Evolutionary conservation across 2,888 invertebrate species (phyloP).

Genomic region (Drosophila nigritarsus): DNA sequence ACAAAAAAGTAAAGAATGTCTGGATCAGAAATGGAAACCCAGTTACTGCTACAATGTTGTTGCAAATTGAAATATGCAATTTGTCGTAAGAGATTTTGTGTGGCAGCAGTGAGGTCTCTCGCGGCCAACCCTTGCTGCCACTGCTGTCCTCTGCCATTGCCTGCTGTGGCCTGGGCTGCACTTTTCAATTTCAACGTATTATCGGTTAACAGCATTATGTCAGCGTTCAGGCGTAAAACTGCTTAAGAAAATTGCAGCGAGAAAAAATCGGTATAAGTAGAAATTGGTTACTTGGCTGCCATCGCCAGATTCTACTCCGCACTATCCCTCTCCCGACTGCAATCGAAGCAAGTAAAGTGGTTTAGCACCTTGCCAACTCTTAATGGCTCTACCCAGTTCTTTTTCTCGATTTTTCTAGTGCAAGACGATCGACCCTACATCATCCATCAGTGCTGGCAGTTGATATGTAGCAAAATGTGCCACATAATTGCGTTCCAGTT

Average conservation of each 20-base stretch:
- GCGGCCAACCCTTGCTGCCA: slow-evolving; percentile 12
- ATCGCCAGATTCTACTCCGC: slow-evolving; percentile 6
- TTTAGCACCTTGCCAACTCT: slow-evolving; percentile 62
- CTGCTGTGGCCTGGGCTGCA: slow-evolving; percentile 19
- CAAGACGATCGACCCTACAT: slow-evolving; percentile 11
- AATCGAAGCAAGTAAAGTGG: slow-evolving; percentile 49
- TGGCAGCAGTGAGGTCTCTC: slow-evolving; percentile 49
- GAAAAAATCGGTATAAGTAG: slow-evolving; percentile 29
- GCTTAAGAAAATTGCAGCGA: slow-evolving; percentile 81
- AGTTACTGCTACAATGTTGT: slow-evolving; percentile 62
- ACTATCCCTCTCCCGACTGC: slow-evolving; percentile 1
- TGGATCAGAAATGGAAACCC: slow-evolving; percentile 54
- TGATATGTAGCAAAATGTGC: slow-evolving; percentile 61
- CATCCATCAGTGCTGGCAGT: slow-evolving; percentile 53
- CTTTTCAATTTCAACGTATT: slow-evolving; percentile 78
- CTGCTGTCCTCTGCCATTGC: slow-evolving; percentile 2
- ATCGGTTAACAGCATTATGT: slow-evolving; percentile 82
- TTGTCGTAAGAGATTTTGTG: slow-evolving; percentile 80
- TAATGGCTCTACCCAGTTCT: slow-evolving; percentile 55
- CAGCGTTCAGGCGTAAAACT: slow-evolving; percentile 83
- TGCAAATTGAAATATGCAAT: slow-evolving; percentile 81
- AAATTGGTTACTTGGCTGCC: slow-evolving; percentile 48
- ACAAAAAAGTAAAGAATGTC: slow-evolving; percentile 28
- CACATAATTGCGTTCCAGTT: slow-evolving; percentile 76
- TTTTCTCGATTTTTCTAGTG: neutral